phyloP scores from a whole-genome alignment of 2,888 invertebrate genomes.

The Agrotis puta region DNA sequence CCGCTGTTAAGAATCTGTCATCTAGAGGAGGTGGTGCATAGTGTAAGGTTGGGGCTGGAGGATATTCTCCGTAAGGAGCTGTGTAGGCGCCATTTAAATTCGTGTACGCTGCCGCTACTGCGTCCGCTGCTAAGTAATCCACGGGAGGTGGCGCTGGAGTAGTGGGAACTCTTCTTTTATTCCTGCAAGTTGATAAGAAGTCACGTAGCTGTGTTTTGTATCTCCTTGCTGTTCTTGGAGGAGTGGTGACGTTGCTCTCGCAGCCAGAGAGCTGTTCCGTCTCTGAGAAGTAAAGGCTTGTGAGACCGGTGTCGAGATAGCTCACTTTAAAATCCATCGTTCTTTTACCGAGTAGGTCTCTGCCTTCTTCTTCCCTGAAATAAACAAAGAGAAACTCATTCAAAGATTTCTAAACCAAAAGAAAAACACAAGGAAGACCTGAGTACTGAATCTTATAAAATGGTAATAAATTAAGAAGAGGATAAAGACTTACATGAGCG shows the following conservation, averaged over 20 bases:
- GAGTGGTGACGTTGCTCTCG: conserved; percentile 92
- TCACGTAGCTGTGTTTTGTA: conserved; percentile 98
- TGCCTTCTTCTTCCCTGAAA: conserved; percentile 99
- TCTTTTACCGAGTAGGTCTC: conserved; percentile 98
- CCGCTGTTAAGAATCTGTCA: conserved; percentile 94
- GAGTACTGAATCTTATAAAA: background rate
- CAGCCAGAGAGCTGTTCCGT: conserved; percentile 94
- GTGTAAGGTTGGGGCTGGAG: conserved; percentile 93
- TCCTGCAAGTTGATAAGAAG: conserved; percentile 97
- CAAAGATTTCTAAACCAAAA: background rate
- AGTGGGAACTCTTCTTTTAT: conserved; percentile 93
- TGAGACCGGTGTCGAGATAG: conserved; percentile 98
- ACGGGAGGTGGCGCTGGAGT: conserved; percentile 92
- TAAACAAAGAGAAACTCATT: background rate
- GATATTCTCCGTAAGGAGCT: conserved; percentile 94
- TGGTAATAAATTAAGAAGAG: background rate
- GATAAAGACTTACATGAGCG: conserved; percentile 96
- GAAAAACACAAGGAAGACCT: background rate
- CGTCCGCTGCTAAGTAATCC: conserved; percentile 93
- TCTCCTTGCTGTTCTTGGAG: conserved; percentile 95
- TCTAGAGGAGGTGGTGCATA: conserved; percentile 92
- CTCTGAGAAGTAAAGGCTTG: conserved; percentile 97
- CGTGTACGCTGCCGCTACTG: conserved; percentile 95
- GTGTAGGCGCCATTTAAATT: conserved; percentile 95
- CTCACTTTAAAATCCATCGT: conserved; percentile 99